Evolutionary conservation across 1,140 invertebrate species (phyloP).

Genomic region (Pteromalus puparum): DNA sequence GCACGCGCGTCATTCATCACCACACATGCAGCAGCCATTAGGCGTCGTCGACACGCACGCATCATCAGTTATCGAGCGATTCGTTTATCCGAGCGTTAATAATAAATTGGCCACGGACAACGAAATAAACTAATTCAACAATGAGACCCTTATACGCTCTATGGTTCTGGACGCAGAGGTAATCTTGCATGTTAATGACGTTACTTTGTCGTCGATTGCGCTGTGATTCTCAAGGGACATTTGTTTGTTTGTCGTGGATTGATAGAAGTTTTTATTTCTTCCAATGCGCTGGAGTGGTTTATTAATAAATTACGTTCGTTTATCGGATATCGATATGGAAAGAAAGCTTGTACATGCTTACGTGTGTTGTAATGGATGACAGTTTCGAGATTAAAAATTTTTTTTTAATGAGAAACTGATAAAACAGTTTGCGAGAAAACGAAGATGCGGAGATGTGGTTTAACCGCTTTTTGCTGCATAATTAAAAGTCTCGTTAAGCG

Average conservation of each 20-base stretch:
- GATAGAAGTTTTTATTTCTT: background rate
- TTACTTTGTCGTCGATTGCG: conserved; percentile 52
- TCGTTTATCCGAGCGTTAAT: conserved; percentile 24
- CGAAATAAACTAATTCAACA: background rate
- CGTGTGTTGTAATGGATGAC: background rate
- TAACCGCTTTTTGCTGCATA: background rate
- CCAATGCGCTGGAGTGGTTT: too few species aligned
- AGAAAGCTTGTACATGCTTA: background rate
- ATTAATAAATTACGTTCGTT: background rate
- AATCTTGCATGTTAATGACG: conserved; percentile 50
- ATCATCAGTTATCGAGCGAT: conserved; percentile 52
- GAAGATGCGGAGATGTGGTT: background rate
- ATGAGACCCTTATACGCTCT: background rate
- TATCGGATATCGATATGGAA: background rate
- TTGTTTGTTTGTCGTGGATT: background rate
- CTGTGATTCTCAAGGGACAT: background rate
- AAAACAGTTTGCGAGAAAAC: background rate
- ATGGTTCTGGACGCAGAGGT: background rate
- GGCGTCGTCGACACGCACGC: conserved; percentile 35
- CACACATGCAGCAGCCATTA: conserved; percentile 18
- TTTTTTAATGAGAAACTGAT: background rate
- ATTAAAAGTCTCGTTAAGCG: conserved; percentile 1
- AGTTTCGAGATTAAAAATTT: background rate
- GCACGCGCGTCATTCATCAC: conserved; percentile 67
- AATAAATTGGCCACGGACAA: conserved; percentile 18